Evolutionary conservation across 2,888 invertebrate species (phyloP).

Genomic region (Taenaris catops): DNA sequence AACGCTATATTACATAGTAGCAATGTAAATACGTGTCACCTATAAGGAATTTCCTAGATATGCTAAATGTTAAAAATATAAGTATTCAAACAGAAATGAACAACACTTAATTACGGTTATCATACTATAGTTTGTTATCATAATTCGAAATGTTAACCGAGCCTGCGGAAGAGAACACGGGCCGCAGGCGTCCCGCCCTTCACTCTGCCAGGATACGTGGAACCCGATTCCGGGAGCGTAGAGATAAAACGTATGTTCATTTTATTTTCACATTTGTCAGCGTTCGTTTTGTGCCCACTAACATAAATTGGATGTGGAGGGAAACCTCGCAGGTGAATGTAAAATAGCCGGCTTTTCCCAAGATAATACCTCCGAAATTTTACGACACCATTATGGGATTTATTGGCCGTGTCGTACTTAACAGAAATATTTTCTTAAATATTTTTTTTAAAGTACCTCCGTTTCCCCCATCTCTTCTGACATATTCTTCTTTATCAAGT

Average conservation of each 20-base stretch:
- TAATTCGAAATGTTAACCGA: no score
- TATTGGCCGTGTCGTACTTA: slow-evolving; percentile 72
- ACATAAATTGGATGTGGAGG: slow-evolving; percentile 78
- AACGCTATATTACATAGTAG: no score
- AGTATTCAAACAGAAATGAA: no score
- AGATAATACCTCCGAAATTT: slow-evolving; percentile 76
- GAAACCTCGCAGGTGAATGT: slow-evolving; percentile 78
- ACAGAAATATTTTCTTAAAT: slow-evolving; percentile 59
- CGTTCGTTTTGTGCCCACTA: slow-evolving; percentile 79
- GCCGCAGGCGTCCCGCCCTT: background rate
- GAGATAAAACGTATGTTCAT: slow-evolving; percentile 78
- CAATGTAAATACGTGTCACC: no score
- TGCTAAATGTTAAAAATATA: no score
- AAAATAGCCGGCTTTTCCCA: slow-evolving; percentile 76
- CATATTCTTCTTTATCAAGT: slow-evolving; percentile 14
- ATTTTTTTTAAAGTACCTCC: slow-evolving; percentile 44
- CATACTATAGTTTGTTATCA: no score
- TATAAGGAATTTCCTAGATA: no score
- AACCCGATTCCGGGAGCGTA: slow-evolving; percentile 64
- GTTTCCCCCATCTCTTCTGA: slow-evolving; percentile 12
- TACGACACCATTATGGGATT: slow-evolving; percentile 77
- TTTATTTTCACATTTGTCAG: slow-evolving; percentile 80
- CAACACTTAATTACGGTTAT: no score
- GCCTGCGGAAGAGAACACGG: background rate
- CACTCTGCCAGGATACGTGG: slow-evolving; percentile 32